Base-by-base conservation (phyloP, 2,888 invertebrate species). In the Heliconius sara region DNA sequence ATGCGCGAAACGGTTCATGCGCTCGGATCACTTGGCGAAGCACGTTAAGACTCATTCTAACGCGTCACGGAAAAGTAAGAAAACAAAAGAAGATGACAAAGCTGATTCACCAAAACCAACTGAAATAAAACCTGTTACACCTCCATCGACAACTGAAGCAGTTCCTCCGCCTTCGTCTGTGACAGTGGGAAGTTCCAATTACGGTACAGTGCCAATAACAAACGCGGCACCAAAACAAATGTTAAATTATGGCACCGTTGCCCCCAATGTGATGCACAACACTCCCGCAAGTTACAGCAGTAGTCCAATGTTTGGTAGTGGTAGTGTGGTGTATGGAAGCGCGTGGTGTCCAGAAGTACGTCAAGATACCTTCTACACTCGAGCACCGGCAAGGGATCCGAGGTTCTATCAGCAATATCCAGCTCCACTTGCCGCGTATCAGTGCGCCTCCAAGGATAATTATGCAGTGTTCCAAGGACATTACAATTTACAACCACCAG, bases 21-120 rank as follows among this genome's bases (percentile, higher is more conserved):
- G 99, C 30, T 98, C 98, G 82, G 99, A 99, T 90, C 99, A 99
- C 90, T 95, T 99, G n/a, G 97, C 97, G 81, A 99, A 99, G 91
- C 99, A 99, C 91, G 96, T 97, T 83, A 98, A 98, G 89, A 99
- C 98, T 0, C 99, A 99, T 86, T 96, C 96, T 47, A 97, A 97
- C 83, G 95, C 93, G 1, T 93, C 96, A 30, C 96, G 95, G 78
- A 96, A 95, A 81, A 95, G 88, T 79, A 94, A 92, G 84, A 92
- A 94, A 86, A 75, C 88, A 0, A 93, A 92, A 83, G 92, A 92
- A 2, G 93, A 92, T 10, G 92, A 92, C 19, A 96, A 95, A 82
- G 93, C 94, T 9, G 93, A 95, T 85, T 85, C 91, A 3, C 79
- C 86, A 0, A 89, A 88, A 79, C 82, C 81, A 57, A 47, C 81